Conservation (phyloP, 92 coral and sea anemone species). For the Palythoa grandiflora region DNA sequence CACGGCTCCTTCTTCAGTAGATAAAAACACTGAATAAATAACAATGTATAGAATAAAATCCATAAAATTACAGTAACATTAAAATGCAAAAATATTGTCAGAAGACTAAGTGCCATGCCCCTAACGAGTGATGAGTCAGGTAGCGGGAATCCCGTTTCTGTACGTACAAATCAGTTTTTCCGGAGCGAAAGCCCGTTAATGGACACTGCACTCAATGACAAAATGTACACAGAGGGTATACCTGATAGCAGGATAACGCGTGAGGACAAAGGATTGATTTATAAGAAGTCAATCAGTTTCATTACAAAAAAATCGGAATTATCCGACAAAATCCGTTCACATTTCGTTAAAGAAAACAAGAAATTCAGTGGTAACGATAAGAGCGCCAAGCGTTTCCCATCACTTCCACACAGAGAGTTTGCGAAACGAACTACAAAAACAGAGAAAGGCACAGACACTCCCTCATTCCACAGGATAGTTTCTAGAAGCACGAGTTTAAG, state of each 20-base stretch:
- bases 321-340: background rate
- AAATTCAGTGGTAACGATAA: background rate
- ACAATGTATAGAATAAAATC: too few species aligned
- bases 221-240: background rate
- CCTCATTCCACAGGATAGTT: background rate
- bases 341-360: background rate
- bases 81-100: too few species aligned
- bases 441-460: background rate
- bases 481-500: background rate
- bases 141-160: background rate
- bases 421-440: background rate
- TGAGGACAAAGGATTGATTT: slow-evolving; percentile 19
- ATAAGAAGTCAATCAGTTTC: slow-evolving; percentile 8
- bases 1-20: too few species aligned
- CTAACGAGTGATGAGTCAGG: background rate
- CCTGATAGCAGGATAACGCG: slow-evolving; percentile 8
- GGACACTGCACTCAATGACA: slow-evolving; percentile 27
- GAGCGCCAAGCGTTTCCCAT: background rate
- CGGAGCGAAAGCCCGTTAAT: slow-evolving; percentile 2
- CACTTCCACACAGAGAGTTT: too few species aligned
- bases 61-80: too few species aligned
- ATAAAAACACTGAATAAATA: too few species aligned
- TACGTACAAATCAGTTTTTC: background rate
- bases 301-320: slow-evolving; percentile 1
- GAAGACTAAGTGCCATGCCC: slow-evolving; percentile 14